phyloP scores from a whole-genome alignment of 2,888 invertebrate species.

The Andricus curvator region DNA sequence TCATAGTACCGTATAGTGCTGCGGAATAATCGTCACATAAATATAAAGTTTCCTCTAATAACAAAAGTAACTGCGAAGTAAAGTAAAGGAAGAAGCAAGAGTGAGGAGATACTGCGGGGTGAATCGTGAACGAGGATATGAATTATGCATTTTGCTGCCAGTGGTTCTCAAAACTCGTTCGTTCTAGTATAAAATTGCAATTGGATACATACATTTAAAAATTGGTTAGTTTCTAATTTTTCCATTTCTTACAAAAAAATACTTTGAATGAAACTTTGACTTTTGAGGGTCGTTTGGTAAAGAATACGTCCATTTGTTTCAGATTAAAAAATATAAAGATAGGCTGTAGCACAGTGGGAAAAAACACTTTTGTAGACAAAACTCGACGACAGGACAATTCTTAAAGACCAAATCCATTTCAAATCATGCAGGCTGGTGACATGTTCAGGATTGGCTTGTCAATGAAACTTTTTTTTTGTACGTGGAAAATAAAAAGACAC shows the following conservation, averaged over 20 bases:
- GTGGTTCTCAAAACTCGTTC: slow-evolving; percentile 43
- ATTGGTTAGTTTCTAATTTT: neutral
- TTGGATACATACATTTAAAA: slow-evolving; percentile 6
- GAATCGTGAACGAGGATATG: slow-evolving; percentile 58
- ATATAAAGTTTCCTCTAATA: slow-evolving; percentile 65
- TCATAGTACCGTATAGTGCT: slow-evolving; percentile 52
- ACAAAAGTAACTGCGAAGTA: slow-evolving; percentile 61
- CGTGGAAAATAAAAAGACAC: no score
- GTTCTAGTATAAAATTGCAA: slow-evolving; percentile 1
- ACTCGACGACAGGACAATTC: no score
- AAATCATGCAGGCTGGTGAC: no score
- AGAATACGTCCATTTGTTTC: no score
- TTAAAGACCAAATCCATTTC: no score
- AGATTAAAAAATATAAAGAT: no score
- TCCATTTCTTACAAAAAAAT: neutral
- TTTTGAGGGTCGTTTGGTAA: neutral
- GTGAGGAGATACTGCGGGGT: slow-evolving; percentile 42
- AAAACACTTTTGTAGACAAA: no score
- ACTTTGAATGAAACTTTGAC: neutral
- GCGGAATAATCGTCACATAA: slow-evolving; percentile 63
- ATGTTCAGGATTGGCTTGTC: no score
- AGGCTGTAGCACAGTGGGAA: no score
- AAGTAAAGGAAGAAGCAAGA: slow-evolving; percentile 50
- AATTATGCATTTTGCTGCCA: slow-evolving; percentile 63
- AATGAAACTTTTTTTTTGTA: no score